Evolutionary conservation across 2,113 vertebrate genomes (phyloP), one percentile per base, ranked within the genome.

Genomic region (Pygoscelis adeliae): DNA sequence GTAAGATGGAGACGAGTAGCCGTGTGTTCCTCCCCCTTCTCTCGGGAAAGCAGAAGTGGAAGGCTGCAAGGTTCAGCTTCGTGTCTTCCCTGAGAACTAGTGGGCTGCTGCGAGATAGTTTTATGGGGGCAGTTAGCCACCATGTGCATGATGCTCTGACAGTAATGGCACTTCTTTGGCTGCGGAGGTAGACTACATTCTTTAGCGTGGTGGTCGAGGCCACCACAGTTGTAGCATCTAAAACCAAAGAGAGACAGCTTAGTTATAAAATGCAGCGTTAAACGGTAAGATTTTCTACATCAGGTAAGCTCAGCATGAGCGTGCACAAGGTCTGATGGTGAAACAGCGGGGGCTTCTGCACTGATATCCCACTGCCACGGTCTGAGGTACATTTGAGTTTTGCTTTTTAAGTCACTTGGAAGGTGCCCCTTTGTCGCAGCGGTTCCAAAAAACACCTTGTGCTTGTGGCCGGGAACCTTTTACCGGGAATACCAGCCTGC

Each of bases 121-220:
- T 97, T 98, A 71, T 98, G 98, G 15, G 98, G 98, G 97, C 98
- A 99, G 98, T 98, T 98, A 5, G 98, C 98, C 97, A 99, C 98
- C 98, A 99, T 99, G 98, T 99, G 98, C 98, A 96, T 97, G 98
- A 98, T 98, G 97, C 98, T 99, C 97, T 99, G 98, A 97, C 98
- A 99, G 98, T 98, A 99, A 98, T 99, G 98, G 98, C 98, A 99
- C 98, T 99, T 99, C 98, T 99, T 99, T 98, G 98, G 98, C 98
- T 99, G 98, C 59, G 98, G 98, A 98, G 98, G 98, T 98, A 99
- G 98, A 95, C 97, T 98, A 78, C 98, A 99, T 98, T 99, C 98
- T 87, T 99, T 99, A 83, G 98, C 98, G 32, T 99, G 98, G 96
- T 99, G 98, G 97, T 99, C 98, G 13, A 99, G 98, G 92, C 98